Conservation (phyloP, 2,113 vertebrate species). For the Tyto alba region DNA sequence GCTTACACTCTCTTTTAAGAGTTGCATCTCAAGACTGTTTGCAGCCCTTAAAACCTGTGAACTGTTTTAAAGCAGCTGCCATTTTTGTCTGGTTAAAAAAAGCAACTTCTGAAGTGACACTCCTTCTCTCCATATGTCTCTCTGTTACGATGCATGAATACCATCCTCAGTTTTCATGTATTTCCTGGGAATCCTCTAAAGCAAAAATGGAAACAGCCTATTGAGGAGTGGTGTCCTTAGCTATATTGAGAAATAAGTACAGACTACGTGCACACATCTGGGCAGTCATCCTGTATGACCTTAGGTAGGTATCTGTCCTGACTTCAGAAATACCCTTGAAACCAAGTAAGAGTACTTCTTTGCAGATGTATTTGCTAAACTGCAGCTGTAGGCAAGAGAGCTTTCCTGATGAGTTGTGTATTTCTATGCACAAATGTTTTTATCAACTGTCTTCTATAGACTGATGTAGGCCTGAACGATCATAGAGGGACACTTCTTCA, state of each 20-base stretch:
- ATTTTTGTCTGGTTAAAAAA: conserved; percentile 12
- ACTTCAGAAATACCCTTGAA: not conserved
- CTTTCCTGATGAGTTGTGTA: not conserved
- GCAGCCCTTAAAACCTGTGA: not conserved
- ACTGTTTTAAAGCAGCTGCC: conserved; percentile 11
- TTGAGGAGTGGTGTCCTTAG: not conserved
- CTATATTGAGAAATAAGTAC: not conserved
- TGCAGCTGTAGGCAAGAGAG: not conserved
- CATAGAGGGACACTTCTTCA: not conserved
- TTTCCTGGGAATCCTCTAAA: conserved; percentile 35
- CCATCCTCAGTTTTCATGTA: not conserved
- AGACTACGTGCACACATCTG: too few relatives aligned
- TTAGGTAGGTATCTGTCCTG: not conserved
- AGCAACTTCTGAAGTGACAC: not conserved
- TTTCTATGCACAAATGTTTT: not conserved
- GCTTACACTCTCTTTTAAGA: not conserved
- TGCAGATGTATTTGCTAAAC: not conserved
- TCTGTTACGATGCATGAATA: not conserved
- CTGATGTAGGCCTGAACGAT: not conserved
- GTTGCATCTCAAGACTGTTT: not conserved
- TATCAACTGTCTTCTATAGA: not conserved
- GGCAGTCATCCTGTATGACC: not conserved
- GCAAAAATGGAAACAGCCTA: not conserved
- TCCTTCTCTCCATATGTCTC: conserved; percentile 31
- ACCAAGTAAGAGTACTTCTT: not conserved